Conservation (phyloP, 2,888 invertebrate species). For the Lycophotia porphyrea region DNA sequence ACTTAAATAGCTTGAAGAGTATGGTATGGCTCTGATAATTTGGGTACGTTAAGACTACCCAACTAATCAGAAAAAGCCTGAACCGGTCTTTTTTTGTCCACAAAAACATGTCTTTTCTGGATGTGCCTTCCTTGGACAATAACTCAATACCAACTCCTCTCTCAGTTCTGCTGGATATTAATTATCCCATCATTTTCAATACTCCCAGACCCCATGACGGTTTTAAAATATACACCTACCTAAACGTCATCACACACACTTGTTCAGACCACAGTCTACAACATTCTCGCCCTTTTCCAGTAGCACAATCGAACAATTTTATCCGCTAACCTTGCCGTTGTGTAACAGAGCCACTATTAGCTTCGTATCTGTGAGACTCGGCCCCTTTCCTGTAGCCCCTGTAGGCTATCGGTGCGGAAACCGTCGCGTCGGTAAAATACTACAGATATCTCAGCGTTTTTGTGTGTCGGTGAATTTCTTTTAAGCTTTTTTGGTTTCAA, state of each 20-base stretch:
- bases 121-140: background rate
- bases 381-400: constrained; percentile 35
- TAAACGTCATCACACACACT: too few relatives aligned
- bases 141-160: background rate
- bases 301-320: constrained; percentile 21
- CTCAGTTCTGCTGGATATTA: background rate
- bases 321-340: constrained; percentile 27
- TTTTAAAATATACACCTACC: too few relatives aligned
- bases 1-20: constrained; percentile 19
- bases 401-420: constrained; percentile 29
- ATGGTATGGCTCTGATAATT: background rate
- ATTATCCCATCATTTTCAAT: background rate
- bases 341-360: constrained; percentile 26
- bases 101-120: background rate
- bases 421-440: constrained; percentile 18
- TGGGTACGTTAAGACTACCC: background rate
- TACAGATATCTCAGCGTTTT: constrained; percentile 9
- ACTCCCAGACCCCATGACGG: background rate
- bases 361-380: constrained; percentile 25
- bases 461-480: constrained; percentile 3
- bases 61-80: background rate
- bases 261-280: background rate
- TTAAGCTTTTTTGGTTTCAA: constrained; percentile 6
- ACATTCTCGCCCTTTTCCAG: constrained; percentile 7
- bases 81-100: background rate